phyloP scores from a whole-genome alignment of 35 echinoderm and acorn worm species.

The Acanthaster planci region DNA sequence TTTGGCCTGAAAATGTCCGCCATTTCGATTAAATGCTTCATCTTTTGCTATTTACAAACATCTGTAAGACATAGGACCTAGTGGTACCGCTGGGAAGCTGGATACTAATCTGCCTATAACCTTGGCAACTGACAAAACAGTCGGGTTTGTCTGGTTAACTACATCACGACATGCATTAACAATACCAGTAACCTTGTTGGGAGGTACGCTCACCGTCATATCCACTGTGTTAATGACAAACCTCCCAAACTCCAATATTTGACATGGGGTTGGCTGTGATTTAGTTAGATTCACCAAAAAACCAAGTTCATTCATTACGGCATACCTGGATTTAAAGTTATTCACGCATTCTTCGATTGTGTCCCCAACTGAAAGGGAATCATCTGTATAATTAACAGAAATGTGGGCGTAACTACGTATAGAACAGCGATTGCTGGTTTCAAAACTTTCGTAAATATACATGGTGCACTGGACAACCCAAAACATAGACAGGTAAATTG shows the following conservation, averaged over 20 bases:
- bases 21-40: neutral
- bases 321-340: neutral
- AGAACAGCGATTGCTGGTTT: neutral
- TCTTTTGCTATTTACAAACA: slow-evolving; percentile 25
- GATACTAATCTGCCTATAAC: slow-evolving; percentile 47
- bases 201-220: slow-evolving; percentile 34
- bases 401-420: neutral
- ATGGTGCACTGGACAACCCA: no score
- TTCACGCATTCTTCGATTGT: neutral
- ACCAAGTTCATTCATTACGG: slow-evolving; percentile 19
- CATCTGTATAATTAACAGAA: neutral
- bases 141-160: neutral
- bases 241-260: slow-evolving; percentile 46
- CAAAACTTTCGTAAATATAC: no score
- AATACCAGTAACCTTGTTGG: slow-evolving; percentile 25
- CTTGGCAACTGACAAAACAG: slow-evolving; percentile 8
- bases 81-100: slow-evolving; percentile 13
- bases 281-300: slow-evolving; percentile 55
- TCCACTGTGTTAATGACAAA: slow-evolving; percentile 53
- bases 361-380: neutral
- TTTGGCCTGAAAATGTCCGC: slow-evolving; percentile 20
- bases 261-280: slow-evolving; percentile 43
- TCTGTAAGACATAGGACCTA: slow-evolving; percentile 32
- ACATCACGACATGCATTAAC: slow-evolving; percentile 19
- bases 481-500: no score